These are phyloP conservation scores for Platycheirus albimanus DNA, from an alignment of 2,888 invertebrate species.

Conservation along the genomic window DNA sequence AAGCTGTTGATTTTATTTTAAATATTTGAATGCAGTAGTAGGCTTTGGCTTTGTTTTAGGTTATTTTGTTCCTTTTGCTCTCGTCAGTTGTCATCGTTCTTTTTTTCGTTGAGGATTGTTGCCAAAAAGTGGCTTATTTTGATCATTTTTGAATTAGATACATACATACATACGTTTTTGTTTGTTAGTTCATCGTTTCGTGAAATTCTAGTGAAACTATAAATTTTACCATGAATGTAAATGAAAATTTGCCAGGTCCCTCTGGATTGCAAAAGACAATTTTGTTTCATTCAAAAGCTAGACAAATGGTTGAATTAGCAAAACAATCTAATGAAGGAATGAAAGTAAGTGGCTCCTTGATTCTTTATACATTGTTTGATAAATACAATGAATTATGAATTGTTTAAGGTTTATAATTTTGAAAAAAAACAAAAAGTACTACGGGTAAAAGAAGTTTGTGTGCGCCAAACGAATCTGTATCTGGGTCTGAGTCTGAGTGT, in stretches of 20 bases:
- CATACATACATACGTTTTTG: conserved; percentile 5
- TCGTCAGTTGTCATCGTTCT: conserved; percentile 4
- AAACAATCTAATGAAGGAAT: not conserved
- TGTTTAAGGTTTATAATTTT: not conserved
- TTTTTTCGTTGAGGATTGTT: conserved; percentile 2
- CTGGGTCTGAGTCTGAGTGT: conserved; percentile 2
- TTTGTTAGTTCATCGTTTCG: conserved; percentile 5
- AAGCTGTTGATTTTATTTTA: not conserved
- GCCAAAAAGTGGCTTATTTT: conserved; percentile 1
- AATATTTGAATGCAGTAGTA: not conserved
- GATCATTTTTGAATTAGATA: conserved; percentile 3
- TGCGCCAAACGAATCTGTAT: not conserved
- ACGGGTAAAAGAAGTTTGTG: too few species aligned
- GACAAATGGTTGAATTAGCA: conserved; percentile 5
- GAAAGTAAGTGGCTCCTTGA: conserved; percentile 2
- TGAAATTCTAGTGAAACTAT: conserved; percentile 1
- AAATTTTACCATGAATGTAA: conserved; percentile 1
- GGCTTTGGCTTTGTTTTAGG: not conserved
- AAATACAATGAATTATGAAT: conserved; percentile 6
- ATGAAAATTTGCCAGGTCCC: too few species aligned
- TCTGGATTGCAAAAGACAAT: too few species aligned
- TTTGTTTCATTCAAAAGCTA: conserved; percentile 3
- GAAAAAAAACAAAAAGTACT: conserved; percentile 1
- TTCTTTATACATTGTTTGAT: not conserved
- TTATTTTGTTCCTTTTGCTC: not conserved